Percentiles rank a stretch among this genome's conserved stretches.
Evolutionary conservation across 2,113 vertebrate species (phyloP).

Genomic region (Chionis minor): DNA sequence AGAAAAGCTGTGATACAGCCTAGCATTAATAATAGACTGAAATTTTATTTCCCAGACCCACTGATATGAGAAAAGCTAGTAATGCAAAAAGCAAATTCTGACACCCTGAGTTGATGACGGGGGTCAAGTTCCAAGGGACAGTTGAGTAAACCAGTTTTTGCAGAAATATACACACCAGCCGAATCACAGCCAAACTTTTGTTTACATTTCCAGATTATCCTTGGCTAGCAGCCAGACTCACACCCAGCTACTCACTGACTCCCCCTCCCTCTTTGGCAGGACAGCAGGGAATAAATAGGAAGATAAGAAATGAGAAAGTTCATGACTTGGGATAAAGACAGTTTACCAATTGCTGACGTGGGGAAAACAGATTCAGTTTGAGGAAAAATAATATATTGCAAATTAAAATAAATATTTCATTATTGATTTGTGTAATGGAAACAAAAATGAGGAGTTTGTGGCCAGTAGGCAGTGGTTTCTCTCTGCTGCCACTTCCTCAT

Average conservation of each 20-base stretch:
- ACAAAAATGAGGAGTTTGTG: not conserved
- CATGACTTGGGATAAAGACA: not conserved
- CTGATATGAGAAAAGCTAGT: not conserved
- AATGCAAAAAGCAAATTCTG: not conserved
- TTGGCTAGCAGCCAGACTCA: not conserved
- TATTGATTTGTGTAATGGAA: not conserved
- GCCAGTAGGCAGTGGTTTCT: not conserved
- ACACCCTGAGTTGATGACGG: not conserved
- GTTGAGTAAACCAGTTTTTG: not conserved
- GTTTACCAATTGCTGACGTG: rapidly evolving
- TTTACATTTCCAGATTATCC: not conserved
- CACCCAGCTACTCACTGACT: not conserved
- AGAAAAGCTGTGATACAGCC: not conserved
- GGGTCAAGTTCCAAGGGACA: not conserved
- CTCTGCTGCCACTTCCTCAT: not conserved
- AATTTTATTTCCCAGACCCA: not conserved
- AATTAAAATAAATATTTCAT: not conserved
- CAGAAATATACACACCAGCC: not conserved
- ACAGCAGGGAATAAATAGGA: not conserved
- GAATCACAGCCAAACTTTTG: not conserved
- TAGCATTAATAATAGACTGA: not conserved
- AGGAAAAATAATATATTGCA: not conserved
- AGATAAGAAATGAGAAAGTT: not conserved
- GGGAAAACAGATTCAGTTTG: not conserved
- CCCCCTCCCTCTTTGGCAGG: not conserved